Evolutionary conservation across 1,140 invertebrate genomes (phyloP), one percentile per base, ranked within the genome.

Genomic region (Conus ventricosus): DNA sequence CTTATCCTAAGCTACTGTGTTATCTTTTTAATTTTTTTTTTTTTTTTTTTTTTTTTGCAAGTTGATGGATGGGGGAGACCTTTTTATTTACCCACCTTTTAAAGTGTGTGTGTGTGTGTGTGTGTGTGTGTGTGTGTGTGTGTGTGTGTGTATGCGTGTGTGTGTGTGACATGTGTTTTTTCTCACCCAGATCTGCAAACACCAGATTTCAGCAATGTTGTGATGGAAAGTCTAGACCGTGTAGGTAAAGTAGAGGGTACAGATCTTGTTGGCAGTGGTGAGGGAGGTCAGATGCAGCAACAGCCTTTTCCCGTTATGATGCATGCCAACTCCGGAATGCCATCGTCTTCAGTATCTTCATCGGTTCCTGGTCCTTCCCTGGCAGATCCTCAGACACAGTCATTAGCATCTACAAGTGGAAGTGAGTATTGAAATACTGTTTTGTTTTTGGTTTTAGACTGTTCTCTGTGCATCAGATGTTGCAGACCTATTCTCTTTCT

Each of bases 141-240:
- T 57, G 51, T 60, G 57, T 60, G n/a, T 84, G 51, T 23, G 15
- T 84, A 13, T 17, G 25, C 60, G 27, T 10, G 23, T 23, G 67
- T 71, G 67, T 71, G 67, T 71, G 67, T 71, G 67, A 17, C 10
- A 0, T 20, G 20, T n/a, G 15, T 71, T 71, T 71, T 8, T 86
- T 76, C 23, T 53, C 10, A 17, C 17, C 13, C 85, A 87, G 85
- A 78, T 57, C 55, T 87, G 13, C 67, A 78, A 20, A 76, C 67
- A 27, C 85, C 85, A 78, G 85, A 87, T 53, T 87, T 87, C 85
- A 78, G 71, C 54, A 87, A 87, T 57, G 54, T 75, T 15, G 85
- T 87, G 20, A 78, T 78, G 71, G 85, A 87, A 55, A 87, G 85
- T 87, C 85, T 87, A 8, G 85, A 87, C 53, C 85, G 85, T 7